Conservation (phyloP, 2,888 invertebrate genomes). For the Scrobipalpa atriplicella region DNA sequence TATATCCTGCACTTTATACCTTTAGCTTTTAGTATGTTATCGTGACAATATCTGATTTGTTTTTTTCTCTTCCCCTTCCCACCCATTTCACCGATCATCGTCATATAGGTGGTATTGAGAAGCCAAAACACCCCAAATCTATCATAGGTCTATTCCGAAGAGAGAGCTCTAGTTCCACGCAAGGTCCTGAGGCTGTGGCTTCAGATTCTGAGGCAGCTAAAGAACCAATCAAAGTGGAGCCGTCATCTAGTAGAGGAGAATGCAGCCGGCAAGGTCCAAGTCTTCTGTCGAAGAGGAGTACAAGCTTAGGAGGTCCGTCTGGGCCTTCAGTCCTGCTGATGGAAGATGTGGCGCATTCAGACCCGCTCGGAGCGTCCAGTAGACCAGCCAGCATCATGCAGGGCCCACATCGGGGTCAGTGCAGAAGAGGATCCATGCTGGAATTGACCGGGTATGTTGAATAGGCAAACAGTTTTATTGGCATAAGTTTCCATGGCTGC, state of each 20-base stretch:
- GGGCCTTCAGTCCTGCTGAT: slow-evolving; percentile 82
- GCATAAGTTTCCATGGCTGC: too few species aligned
- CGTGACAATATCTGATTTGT: slow-evolving; percentile 56
- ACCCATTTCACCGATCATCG: slow-evolving; percentile 48
- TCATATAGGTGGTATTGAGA: slow-evolving; percentile 90
- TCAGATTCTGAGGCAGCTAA: slow-evolving; percentile 82
- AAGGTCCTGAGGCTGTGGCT: slow-evolving; percentile 78
- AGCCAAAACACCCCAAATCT: slow-evolving; percentile 92
- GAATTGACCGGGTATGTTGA: slow-evolving; percentile 87
- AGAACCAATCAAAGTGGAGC: slow-evolving; percentile 65
- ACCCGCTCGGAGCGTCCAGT: slow-evolving; percentile 85
- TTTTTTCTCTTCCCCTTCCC: slow-evolving; percentile 57
- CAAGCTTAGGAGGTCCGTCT: slow-evolving; percentile 70
- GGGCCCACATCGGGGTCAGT: slow-evolving; percentile 85
- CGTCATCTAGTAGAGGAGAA: slow-evolving; percentile 69
- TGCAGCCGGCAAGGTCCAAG: slow-evolving; percentile 65
- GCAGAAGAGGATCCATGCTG: slow-evolving; percentile 91
- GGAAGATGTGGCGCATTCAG: slow-evolving; percentile 83
- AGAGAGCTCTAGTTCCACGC: slow-evolving; percentile 90
- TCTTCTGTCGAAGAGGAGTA: slow-evolving; percentile 72
- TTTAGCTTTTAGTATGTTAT: slow-evolving; percentile 41
- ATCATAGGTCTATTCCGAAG: slow-evolving; percentile 95
- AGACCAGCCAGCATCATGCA: slow-evolving; percentile 83
- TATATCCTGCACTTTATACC: slow-evolving; percentile 34
- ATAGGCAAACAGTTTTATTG: too few species aligned